Conservation (phyloP, 2,888 invertebrate genomes). For the Resseliella maxima region DNA sequence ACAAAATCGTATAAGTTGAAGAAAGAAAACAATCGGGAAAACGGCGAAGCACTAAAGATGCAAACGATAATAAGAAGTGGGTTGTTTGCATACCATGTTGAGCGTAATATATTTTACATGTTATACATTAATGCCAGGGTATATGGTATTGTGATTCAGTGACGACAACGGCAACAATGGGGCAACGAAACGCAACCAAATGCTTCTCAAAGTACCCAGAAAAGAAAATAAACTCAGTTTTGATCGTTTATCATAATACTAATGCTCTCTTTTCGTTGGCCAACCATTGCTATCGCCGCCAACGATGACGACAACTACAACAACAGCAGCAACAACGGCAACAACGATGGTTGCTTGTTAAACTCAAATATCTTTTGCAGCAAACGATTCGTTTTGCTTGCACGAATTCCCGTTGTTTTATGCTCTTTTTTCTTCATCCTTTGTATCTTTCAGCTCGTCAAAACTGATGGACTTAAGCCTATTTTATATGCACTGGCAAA, state of each 20-base stretch:
- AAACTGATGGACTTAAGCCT: conserved; percentile 26
- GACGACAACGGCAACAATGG: no score
- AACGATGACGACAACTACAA: not conserved
- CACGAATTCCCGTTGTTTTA: not conserved
- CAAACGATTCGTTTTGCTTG: not conserved
- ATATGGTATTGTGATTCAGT: conserved; percentile 21
- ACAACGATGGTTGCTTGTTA: not conserved
- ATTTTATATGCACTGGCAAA: not conserved
- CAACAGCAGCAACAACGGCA: not conserved
- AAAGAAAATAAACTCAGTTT: conserved; percentile 23
- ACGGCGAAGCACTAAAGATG: conserved; percentile 36
- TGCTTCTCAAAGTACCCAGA: conserved; percentile 23
- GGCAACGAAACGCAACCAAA: not conserved
- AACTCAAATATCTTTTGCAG: not conserved
- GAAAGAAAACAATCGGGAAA: conserved; percentile 27
- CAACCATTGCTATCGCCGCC: not conserved
- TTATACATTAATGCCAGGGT: not conserved
- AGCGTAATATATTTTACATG: conserved; percentile 11
- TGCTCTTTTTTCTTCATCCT: not conserved
- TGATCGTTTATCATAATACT: conserved; percentile 47
- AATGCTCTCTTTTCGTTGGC: conserved; percentile 3
- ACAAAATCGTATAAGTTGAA: not conserved
- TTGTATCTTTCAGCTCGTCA: not conserved
- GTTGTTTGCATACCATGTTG: conserved; percentile 25
- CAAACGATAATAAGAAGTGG: conserved; percentile 44